Evolutionary conservation across 2,888 invertebrate species (phyloP).

Genomic region (Polymixis lichenea): DNA sequence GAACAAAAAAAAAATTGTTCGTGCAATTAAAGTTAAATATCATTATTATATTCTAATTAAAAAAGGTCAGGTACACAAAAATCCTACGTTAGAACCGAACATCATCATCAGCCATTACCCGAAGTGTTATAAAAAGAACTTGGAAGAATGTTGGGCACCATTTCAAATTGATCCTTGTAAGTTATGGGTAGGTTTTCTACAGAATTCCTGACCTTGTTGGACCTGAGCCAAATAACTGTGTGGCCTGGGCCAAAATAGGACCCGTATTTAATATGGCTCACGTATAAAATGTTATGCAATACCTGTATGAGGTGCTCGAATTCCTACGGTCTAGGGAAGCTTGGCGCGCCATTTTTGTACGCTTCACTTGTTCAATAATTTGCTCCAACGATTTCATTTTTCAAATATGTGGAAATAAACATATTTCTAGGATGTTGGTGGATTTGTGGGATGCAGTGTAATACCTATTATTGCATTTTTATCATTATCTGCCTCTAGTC

Average conservation of each 20-base stretch:
- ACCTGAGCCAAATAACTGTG: constrained; percentile 53
- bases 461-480: too few relatives aligned
- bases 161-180: constrained; percentile 1
- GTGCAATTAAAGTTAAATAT: neutral
- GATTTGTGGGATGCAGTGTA: neutral
- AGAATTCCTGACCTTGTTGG: constrained; percentile 49
- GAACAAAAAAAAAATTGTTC: neutral
- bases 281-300: constrained; percentile 55
- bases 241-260: constrained; percentile 31
- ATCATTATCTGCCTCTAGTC: too few relatives aligned
- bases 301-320: constrained; percentile 21
- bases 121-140: neutral
- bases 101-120: neutral
- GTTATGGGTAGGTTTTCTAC: constrained; percentile 22
- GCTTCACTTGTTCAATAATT: constrained; percentile 26
- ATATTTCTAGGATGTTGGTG: neutral
- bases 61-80: neutral
- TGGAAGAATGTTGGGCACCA: neutral
- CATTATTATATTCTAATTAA: neutral
- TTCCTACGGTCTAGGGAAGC: constrained; percentile 23
- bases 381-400: neutral
- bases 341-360: constrained; percentile 1
- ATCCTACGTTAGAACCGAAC: neutral
- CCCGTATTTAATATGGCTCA: constrained; percentile 26
- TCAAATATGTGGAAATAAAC: neutral